phyloP scores from a whole-genome alignment of 2,888 invertebrate genomes.

The Leucophenga montana region DNA sequence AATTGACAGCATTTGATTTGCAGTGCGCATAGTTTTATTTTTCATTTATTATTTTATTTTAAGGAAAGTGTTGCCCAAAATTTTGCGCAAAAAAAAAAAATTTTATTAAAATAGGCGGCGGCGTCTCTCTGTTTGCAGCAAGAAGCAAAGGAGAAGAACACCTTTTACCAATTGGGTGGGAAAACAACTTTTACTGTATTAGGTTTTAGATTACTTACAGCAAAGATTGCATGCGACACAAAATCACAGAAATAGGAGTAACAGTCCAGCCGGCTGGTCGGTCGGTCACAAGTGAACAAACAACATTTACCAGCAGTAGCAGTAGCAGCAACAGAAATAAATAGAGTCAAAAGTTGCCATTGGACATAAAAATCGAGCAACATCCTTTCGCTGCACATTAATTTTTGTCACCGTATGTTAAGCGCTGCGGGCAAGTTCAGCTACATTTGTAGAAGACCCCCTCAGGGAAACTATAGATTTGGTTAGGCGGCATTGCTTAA shows the following conservation, averaged over 20 bases:
- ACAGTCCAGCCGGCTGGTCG: neutral
- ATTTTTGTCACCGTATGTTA: constrained; percentile 48
- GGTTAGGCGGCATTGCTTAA: too few species aligned
- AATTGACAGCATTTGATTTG: constrained; percentile 22
- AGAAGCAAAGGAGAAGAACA: constrained; percentile 10
- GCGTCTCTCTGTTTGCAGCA: neutral
- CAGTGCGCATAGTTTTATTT: neutral
- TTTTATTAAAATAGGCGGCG: neutral
- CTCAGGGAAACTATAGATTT: too few species aligned
- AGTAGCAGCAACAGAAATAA: too few species aligned
- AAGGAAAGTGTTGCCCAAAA: constrained; percentile 17
- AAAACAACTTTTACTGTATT: constrained; percentile 58
- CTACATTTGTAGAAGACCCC: neutral
- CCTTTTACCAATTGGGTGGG: constrained; percentile 24
- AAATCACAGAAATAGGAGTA: constrained; percentile 11
- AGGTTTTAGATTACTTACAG: constrained; percentile 28
- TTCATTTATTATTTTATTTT: neutral
- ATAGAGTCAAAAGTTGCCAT: neutral
- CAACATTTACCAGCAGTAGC: neutral
- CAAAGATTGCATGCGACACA: constrained; percentile 1
- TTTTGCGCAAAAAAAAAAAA: neutral
- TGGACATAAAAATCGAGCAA: constrained; percentile 1
- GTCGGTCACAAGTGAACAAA: neutral
- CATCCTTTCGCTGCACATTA: constrained; percentile 46
- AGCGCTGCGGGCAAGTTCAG: constrained; percentile 23